Evolutionary conservation across 2,113 vertebrate species (phyloP).

Genomic region (Origma solitaria): DNA sequence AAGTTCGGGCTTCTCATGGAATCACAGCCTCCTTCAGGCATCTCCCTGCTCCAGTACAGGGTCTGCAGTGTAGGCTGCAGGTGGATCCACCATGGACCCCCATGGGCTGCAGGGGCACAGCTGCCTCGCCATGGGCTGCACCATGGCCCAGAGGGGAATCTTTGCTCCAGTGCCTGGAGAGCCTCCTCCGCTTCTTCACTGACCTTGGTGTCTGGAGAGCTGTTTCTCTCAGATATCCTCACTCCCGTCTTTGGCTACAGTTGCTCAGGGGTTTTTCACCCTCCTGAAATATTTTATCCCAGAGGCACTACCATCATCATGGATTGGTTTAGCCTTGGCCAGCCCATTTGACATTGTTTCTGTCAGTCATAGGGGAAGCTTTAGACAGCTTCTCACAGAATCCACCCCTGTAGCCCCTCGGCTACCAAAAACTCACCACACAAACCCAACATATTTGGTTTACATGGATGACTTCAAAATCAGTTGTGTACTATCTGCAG

Average conservation of each 20-base stretch:
- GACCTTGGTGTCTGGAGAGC: background rate
- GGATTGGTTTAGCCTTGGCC: background rate
- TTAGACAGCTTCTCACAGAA: background rate
- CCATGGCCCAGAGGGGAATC: rapidly evolving
- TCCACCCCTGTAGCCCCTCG: background rate
- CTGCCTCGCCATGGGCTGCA: background rate
- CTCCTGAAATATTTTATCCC: background rate
- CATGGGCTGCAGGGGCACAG: background rate
- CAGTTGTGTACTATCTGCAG: background rate
- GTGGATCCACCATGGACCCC: too few relatives aligned
- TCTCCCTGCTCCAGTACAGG: background rate
- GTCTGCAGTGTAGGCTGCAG: background rate
- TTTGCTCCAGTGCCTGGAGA: background rate
- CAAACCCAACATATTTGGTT: background rate
- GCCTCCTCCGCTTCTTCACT: background rate
- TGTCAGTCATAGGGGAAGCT: background rate
- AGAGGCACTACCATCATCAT: background rate
- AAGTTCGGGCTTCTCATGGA: background rate
- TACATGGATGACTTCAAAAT: background rate
- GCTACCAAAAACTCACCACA: background rate
- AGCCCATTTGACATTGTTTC: background rate
- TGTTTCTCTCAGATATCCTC: background rate
- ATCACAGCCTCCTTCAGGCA: background rate
- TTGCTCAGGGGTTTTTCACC: background rate
- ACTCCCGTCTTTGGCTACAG: background rate